A percentile compares a stretch with the other conserved stretches of the same genome.
Evolutionary conservation across 2,888 invertebrate species (phyloP).

Genomic region (Oegoconia quadripuncta): DNA sequence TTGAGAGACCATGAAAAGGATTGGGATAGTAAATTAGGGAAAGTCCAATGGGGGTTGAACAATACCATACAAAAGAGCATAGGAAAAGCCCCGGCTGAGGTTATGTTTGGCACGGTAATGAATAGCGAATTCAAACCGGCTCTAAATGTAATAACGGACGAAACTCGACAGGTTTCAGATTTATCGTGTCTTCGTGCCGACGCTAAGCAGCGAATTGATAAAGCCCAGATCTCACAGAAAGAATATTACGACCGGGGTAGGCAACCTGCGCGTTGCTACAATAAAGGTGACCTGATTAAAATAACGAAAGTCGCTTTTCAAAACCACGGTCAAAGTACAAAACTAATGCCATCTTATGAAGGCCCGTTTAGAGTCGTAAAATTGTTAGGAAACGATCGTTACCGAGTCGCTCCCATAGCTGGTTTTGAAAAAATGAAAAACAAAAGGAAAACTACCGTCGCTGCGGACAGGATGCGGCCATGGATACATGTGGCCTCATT

Average conservation of each 20-base stretch:
- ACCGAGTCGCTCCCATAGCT: too few species aligned
- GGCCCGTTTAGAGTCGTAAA: not conserved
- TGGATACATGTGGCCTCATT: too few species aligned
- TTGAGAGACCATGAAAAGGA: not conserved
- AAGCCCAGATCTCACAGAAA: not conserved
- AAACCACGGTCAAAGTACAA: not conserved
- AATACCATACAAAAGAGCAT: not conserved
- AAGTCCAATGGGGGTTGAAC: conserved; percentile 3
- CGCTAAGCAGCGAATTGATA: not conserved
- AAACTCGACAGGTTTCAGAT: not conserved
- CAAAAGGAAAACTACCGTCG: too few species aligned
- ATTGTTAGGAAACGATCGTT: not conserved
- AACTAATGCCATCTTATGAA: not conserved
- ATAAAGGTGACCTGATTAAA: not conserved
- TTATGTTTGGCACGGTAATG: too few species aligned
- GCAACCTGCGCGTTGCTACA: not conserved
- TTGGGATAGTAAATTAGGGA: not conserved
- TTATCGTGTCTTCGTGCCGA: too few species aligned
- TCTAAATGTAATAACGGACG: not conserved
- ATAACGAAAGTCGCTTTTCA: not conserved
- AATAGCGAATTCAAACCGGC: not conserved
- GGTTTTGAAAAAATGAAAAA: too few species aligned
- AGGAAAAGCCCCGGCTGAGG: not conserved
- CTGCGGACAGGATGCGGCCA: too few species aligned
- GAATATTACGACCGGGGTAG: not conserved